Base-by-base conservation (phyloP, 2,888 invertebrate species). In the Napeogenes inachia region DNA sequence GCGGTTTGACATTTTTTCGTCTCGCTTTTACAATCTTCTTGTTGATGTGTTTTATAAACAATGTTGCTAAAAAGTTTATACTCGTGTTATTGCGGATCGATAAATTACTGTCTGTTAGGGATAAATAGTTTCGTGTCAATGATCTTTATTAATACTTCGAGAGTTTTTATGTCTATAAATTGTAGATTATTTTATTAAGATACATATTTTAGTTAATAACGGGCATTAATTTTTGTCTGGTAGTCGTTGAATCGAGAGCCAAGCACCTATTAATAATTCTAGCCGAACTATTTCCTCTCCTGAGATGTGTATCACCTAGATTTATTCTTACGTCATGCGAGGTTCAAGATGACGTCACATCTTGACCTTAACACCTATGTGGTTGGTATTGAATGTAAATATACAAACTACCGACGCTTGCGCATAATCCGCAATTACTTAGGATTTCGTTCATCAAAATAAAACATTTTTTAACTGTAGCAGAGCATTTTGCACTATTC, bases 321-420 rank as follows among this genome's bases (percentile, higher is more conserved):
- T 72, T 70, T 66, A 61, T 68, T 70, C 60, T 68, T 67, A 73
- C 72, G 72, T 76, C 73, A 72, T 71, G 70, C 75, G 75, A 80
- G 76, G 77, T 73, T 77, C 67, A 64, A 62, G 38, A 70, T 80
- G 80, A 81, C 82, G 82, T 81, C 76, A 78, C 67, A 30, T 55
- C 59, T 61, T 62, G 75, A 67, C 75, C 75, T 76, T 72, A 78
- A 66, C 73, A 70, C 68, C 73, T 77, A 71, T 75, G 59, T 74
- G 72, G 76, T 77, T 77, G 76, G 60, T 63, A 68, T 66, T 65
- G 72, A 76, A 75, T 77, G 77, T 80, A 84, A 84, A 84, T 82
- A 84, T 84, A 84, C 80, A 84, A 82, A 80, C 60, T 60, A 63
- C 62, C 61, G 60, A 57, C 46, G 57, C 50, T 60, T 60, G 55